These are phyloP conservation scores for Acleris emargana DNA, from an alignment of 2,888 invertebrate genomes.

Conservation along the genomic window DNA sequence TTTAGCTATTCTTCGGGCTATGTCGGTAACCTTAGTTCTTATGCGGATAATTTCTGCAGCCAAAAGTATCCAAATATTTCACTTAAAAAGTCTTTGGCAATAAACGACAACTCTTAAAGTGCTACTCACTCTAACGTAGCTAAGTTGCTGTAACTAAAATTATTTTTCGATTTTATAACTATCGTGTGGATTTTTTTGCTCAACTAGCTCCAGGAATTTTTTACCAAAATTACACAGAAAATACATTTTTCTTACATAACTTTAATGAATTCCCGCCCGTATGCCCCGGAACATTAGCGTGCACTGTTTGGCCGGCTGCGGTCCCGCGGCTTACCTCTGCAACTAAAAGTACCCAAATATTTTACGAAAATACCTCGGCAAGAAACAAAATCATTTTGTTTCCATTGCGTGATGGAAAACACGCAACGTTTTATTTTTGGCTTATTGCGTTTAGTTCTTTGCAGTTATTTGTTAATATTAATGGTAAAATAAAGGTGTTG, in stretches of 20 bases:
- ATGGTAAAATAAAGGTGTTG: conserved; percentile 6
- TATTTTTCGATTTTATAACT: too few relatives aligned
- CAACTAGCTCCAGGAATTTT: too few relatives aligned
- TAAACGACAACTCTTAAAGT: conserved; percentile 36
- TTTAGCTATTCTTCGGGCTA: too few relatives aligned
- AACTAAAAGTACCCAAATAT: conserved; percentile 54
- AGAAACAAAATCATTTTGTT: conserved; percentile 54
- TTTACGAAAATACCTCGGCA: conserved; percentile 53
- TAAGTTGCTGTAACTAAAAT: too few relatives aligned
- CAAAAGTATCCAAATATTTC: conserved; percentile 55
- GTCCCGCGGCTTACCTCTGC: conserved; percentile 45
- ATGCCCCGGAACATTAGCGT: conserved; percentile 42
- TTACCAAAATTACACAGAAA: conserved; percentile 1
- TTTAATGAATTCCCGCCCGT: conserved; percentile 38
- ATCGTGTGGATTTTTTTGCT: too few relatives aligned
- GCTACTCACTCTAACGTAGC: too few relatives aligned
- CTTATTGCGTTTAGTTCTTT: conserved; percentile 37
- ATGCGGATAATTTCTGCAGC: too few relatives aligned
- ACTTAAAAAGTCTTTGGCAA: conserved; percentile 49
- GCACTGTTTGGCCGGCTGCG: conserved; percentile 47
- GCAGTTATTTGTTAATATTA: conserved; percentile 11
- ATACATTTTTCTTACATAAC: not conserved
- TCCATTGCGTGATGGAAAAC: conserved; percentile 67
- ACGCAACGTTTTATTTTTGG: conserved; percentile 69
- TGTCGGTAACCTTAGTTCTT: too few relatives aligned